Percentiles rank a stretch among this genome's conserved stretches.
phyloP scores from a whole-genome alignment of 2,797 vertebrate species.

The Eutrigla gurnardus region DNA sequence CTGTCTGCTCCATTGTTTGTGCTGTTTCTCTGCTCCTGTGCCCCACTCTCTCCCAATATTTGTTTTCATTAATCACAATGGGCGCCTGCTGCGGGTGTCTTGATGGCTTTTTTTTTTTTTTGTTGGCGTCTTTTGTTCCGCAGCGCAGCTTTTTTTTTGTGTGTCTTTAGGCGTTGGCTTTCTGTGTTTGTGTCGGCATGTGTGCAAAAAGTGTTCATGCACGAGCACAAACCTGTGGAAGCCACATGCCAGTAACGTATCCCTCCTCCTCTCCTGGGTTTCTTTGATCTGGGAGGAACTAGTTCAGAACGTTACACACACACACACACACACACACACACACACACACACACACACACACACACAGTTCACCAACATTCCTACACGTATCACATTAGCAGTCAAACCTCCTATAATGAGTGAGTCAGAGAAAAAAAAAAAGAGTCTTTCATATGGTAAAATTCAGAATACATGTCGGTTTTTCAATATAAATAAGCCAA shows the following conservation, averaged over 20 bases:
- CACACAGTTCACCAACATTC: not conserved
- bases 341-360: not conserved
- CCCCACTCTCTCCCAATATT: conserved; percentile 86
- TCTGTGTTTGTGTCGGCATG: conserved; percentile 61
- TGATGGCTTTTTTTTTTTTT: conserved; percentile 85
- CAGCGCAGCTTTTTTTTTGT: conserved; percentile 56
- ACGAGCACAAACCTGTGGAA: conserved; percentile 33
- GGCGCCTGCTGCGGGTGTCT: conserved; percentile 89
- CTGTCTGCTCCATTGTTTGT: conserved; percentile 82
- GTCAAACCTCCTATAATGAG: not conserved
- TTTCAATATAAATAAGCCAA: not conserved
- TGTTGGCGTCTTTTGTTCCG: conserved; percentile 80
- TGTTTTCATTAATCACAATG: conserved; percentile 94
- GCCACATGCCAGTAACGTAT: conserved; percentile 31
- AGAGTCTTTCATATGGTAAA: not conserved
- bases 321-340: not conserved
- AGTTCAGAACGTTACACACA: conserved; percentile 7
- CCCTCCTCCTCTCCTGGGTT: conserved; percentile 52
- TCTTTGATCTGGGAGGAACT: conserved; percentile 48
- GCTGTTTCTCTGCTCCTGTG: conserved; percentile 75
- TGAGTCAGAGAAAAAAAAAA: not conserved
- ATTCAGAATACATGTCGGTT: not conserved
- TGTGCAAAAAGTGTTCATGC: conserved; percentile 32
- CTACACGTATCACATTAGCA: not conserved
- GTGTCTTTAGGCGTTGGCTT: conserved; percentile 75